A percentile compares a stretch with the other conserved stretches of the same genome.
Evolutionary conservation across 2,113 vertebrate genomes (phyloP).

Genomic region (Phycodurus eques): DNA sequence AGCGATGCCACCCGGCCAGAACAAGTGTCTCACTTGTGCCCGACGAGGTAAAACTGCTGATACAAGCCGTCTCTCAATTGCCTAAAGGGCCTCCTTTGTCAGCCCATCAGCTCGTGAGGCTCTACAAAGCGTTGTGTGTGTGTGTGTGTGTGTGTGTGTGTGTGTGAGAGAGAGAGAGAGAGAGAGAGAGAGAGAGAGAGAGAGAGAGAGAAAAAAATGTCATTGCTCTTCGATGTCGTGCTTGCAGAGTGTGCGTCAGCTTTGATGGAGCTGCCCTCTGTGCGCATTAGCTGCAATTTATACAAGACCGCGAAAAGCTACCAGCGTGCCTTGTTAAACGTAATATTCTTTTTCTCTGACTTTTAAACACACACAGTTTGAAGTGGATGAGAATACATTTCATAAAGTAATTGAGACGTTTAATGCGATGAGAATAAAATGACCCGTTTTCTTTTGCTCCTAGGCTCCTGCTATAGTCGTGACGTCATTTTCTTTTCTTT

Average conservation of each 20-base stretch:
- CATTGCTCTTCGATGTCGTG: slow-evolving; percentile 29
- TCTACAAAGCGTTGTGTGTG: slow-evolving; percentile 4
- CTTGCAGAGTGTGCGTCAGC: slow-evolving; percentile 26
- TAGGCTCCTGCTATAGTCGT: neutral
- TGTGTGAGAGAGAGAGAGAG: too few species aligned
- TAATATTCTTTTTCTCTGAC: neutral
- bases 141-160: too few species aligned
- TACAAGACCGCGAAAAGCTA: slow-evolving; percentile 9
- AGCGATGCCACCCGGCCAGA: slow-evolving; percentile 54
- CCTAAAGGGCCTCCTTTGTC: slow-evolving; percentile 64
- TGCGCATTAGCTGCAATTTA: slow-evolving; percentile 22
- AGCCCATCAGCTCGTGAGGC: slow-evolving; percentile 16
- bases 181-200: neutral
- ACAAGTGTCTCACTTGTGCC: slow-evolving; percentile 56
- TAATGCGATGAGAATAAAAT: neutral
- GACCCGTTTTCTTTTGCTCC: neutral
- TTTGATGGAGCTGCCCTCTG: slow-evolving; percentile 34
- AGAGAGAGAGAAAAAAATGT: neutral
- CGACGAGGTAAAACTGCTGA: slow-evolving; percentile 65
- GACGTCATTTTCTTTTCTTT: neutral
- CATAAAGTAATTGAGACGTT: neutral
- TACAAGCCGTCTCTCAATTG: slow-evolving; percentile 61
- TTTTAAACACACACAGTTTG: neutral
- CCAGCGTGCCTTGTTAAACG: neutral
- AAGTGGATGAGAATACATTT: neutral